phyloP scores from a whole-genome alignment of 2,888 invertebrate species.

The Agrotis puta region DNA sequence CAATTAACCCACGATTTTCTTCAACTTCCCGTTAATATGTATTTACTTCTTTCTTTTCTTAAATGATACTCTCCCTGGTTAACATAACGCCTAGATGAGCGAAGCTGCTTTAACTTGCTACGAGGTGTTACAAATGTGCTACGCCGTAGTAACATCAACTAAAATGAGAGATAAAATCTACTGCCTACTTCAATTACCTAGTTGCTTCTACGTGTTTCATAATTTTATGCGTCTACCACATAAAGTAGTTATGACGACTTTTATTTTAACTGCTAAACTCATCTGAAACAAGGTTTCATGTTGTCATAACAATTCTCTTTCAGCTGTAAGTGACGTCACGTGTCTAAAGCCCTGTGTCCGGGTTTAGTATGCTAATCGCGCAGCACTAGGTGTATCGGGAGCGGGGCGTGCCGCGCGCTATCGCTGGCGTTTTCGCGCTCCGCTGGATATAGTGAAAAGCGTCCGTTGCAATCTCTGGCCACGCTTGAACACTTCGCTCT shows the following conservation, averaged over 20 bases:
- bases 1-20: background rate
- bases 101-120: constrained; percentile 10
- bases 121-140: constrained; percentile 4
- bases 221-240: background rate
- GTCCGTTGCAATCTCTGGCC: constrained; percentile 79
- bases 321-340: background rate
- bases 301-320: background rate
- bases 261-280: background rate
- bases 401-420: constrained; percentile 52
- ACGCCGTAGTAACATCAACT: constrained; percentile 18
- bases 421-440: constrained; percentile 78
- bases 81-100: background rate
- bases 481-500: constrained; percentile 81
- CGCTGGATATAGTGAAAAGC: constrained; percentile 80
- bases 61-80: too few relatives aligned
- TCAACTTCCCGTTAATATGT: background rate
- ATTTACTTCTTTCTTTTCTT: background rate
- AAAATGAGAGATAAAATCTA: background rate
- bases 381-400: constrained; percentile 47
- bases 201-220: background rate
- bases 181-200: background rate
- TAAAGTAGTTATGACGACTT: background rate
- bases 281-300: background rate
- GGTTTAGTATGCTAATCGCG: constrained; percentile 49
- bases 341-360: constrained; percentile 5